A percentile compares a stretch with the other conserved stretches of the same genome.
Evolutionary conservation across 2,797 vertebrate genomes (phyloP).

Genomic region (Cuculus canorus): DNA sequence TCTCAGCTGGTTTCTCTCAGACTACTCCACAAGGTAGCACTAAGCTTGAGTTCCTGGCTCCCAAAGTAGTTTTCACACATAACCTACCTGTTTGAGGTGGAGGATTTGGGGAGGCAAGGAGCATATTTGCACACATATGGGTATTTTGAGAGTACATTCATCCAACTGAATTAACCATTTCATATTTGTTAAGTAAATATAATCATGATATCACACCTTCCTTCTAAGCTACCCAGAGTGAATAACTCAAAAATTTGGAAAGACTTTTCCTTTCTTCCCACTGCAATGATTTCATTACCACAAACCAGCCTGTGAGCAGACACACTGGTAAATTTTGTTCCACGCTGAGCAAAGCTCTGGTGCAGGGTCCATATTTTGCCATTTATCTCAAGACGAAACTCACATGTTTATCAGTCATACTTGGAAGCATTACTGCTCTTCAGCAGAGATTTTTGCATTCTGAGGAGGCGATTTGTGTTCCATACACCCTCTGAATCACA

Average conservation of each 20-base stretch:
- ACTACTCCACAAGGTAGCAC: neutral
- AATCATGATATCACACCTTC: neutral
- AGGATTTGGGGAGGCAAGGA: neutral
- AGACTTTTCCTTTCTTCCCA: neutral
- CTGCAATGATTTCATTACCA: neutral
- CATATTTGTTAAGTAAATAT: neutral
- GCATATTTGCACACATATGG: neutral
- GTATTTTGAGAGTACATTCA: neutral
- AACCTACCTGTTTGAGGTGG: neutral
- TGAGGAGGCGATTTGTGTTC: conserved; percentile 21
- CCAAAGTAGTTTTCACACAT: neutral
- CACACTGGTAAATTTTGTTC: neutral
- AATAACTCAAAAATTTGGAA: neutral
- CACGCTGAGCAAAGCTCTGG: neutral
- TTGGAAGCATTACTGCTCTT: neutral
- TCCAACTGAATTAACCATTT: neutral
- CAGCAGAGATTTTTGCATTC: conserved; percentile 14
- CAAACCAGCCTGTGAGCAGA: neutral
- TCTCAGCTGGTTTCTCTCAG: neutral
- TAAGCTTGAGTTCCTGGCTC: neutral
- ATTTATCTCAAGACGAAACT: neutral
- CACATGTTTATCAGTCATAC: conserved; percentile 15
- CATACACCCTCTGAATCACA: conserved; percentile 36
- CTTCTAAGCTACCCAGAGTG: neutral
- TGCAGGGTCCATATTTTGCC: neutral